These are phyloP conservation scores for Hemibagrus wyckioides DNA, from an alignment of 2,113 vertebrate genomes.

Conservation along the genomic window DNA sequence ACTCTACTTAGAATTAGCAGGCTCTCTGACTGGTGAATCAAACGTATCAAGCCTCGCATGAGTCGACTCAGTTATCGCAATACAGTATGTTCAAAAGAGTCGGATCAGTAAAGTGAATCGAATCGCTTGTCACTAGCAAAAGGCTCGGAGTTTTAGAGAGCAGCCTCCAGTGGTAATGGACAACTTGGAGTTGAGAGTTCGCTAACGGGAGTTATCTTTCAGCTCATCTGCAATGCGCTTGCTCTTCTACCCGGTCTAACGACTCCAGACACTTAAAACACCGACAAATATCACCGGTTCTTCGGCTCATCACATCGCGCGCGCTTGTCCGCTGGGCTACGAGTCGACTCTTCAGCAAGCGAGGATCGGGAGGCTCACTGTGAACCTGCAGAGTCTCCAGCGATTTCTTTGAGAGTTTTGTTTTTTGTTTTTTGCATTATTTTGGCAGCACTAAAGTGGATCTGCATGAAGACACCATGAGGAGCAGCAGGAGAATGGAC, in stretches of 20 bases:
- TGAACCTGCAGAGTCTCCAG: neutral
- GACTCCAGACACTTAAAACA: neutral
- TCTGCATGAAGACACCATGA: constrained; percentile 14
- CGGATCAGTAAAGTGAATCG: constrained; percentile 28
- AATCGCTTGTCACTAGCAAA: neutral
- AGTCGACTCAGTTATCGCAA: neutral
- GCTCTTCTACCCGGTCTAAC: neutral
- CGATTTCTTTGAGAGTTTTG: neutral
- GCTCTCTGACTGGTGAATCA: neutral
- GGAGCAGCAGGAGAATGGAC: constrained; percentile 26
- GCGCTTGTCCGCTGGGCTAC: neutral
- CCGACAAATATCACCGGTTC: neutral
- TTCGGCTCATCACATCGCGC: neutral
- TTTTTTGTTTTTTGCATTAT: constrained; percentile 6
- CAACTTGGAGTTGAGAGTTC: neutral
- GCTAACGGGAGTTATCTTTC: neutral
- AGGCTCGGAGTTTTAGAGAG: neutral
- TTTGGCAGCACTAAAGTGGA: neutral
- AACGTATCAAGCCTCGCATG: neutral
- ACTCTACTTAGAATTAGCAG: neutral
- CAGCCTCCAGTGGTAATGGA: neutral
- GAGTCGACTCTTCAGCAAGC: neutral
- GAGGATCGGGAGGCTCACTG: neutral
- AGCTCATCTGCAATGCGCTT: neutral
- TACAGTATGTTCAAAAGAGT: neutral